A percentile compares a stretch with the other conserved stretches of the same genome.
Evolutionary conservation across 1,140 invertebrate species (phyloP).

Genomic region (Caenorhabditis latens): DNA sequence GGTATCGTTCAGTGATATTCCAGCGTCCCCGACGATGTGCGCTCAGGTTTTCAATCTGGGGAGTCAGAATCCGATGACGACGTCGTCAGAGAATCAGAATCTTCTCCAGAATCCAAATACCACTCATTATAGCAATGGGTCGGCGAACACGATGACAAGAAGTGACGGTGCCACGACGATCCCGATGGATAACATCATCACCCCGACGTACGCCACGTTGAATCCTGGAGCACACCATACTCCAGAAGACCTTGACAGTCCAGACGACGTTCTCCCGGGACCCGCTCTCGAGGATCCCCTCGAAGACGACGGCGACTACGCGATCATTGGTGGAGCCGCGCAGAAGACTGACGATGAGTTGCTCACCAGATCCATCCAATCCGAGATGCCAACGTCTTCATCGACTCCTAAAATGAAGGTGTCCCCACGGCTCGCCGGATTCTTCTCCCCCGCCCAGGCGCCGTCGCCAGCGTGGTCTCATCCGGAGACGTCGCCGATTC

Average conservation of each 20-base stretch:
- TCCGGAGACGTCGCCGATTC: conserved; percentile 16
- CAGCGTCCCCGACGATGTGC: conserved; percentile 13
- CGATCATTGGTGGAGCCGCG: not conserved
- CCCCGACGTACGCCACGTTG: conserved; percentile 2
- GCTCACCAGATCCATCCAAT: conserved; percentile 20
- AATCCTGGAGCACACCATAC: not conserved
- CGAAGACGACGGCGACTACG: conserved; percentile 42
- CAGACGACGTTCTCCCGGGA: conserved; percentile 7
- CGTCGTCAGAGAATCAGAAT: not conserved
- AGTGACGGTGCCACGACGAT: conserved; percentile 12
- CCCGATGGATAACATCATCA: conserved; percentile 11
- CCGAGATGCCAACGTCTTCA: not conserved
- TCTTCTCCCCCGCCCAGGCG: conserved; percentile 3
- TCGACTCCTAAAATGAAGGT: conserved; percentile 13
- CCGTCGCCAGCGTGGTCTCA: conserved; percentile 10
- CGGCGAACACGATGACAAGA: conserved; percentile 28
- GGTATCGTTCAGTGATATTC: conserved; percentile 18
- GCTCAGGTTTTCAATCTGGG: conserved; percentile 22
- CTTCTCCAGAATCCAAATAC: not conserved
- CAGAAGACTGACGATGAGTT: conserved; percentile 35
- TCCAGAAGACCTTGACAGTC: conserved; percentile 22
- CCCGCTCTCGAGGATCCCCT: not conserved
- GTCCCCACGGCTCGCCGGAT: not conserved
- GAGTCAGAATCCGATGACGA: not conserved
- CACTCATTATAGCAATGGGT: conserved; percentile 31